Base-by-base conservation (phyloP, 1,140 invertebrate species). In the Batillaria attramentaria region DNA sequence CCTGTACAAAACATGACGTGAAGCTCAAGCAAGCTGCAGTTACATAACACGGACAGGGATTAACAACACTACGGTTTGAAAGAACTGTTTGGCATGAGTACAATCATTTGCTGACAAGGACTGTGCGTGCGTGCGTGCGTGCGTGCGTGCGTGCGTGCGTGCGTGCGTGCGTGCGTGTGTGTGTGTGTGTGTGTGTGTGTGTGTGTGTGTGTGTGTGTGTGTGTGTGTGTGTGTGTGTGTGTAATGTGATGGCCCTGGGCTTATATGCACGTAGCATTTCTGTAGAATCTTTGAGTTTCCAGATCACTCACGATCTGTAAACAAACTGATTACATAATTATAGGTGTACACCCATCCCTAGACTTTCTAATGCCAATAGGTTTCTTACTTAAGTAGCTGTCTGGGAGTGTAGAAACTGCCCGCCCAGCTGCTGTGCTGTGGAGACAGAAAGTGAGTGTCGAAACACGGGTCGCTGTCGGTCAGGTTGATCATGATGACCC, bases 401-500 rank as follows among this genome's bases (percentile, higher is more conserved):
- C 24, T 6, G 54, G 3, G 5, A n/a, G n/a, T n/a, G n/a, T n/a
- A n/a, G n/a, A 8, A 33, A 65, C 62, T 35, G 4, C 18, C 3
- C 10, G 13, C 31, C 2, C 31, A 3, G 4, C 62, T 4, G 4
- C 10, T 10, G 28, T 24, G 2, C 33, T 16, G 8, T 28, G 13
- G 31, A 6, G 24, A 10, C 62, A 20, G 5, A 24, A 6, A 20
- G 62, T 33, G 31, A 65, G 31, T 10, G 62, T 65, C 28, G 31
- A 65, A 28, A 5, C 28, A 33, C 0, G 85, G 83, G 62, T 33
- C 8, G 4, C 62, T 35, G 31, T 54, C 82, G 78, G 50, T 84
- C 85, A 50, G 87, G 80, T 31, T 68, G 57, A 35, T 65, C 13
- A 33, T 83, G 10, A 91, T 81, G 62, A 88, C 87, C 33, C 90